These are phyloP conservation scores for Acronicta leporina DNA, from an alignment of 2,888 invertebrate genomes.

Conservation along the genomic window DNA sequence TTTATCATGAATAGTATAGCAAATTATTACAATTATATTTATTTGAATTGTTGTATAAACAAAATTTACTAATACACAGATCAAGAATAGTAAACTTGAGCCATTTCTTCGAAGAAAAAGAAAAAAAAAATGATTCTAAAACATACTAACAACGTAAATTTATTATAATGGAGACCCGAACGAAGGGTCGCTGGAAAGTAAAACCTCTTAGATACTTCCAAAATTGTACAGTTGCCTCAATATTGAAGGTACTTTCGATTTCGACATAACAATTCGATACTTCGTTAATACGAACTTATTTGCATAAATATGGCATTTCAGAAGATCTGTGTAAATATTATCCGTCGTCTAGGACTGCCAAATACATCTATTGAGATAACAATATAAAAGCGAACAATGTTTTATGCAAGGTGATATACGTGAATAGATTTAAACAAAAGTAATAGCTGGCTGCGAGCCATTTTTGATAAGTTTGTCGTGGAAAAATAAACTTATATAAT, in stretches of 20 bases:
- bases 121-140: slow-evolving; percentile 14
- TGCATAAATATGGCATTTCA: background rate
- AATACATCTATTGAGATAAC: slow-evolving; percentile 3
- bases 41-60: too few species aligned
- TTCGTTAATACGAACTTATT: background rate
- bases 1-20: too few species aligned
- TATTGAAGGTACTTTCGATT: background rate
- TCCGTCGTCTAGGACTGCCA: background rate
- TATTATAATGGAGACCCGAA: background rate
- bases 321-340: background rate
- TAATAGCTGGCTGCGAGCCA: slow-evolving; percentile 42
- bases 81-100: slow-evolving; percentile 8
- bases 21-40: too few species aligned
- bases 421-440: slow-evolving; percentile 18
- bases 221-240: background rate
- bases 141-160: slow-evolving; percentile 23
- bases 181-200: slow-evolving; percentile 4
- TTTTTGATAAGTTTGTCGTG: slow-evolving; percentile 27
- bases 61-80: too few species aligned
- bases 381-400: slow-evolving; percentile 14
- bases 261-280: background rate
- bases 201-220: background rate
- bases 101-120: slow-evolving; percentile 13
- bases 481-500: slow-evolving; percentile 39
- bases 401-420: slow-evolving; percentile 32